phyloP scores from a whole-genome alignment of 2,113 vertebrate species.

The Callipepla californica region DNA sequence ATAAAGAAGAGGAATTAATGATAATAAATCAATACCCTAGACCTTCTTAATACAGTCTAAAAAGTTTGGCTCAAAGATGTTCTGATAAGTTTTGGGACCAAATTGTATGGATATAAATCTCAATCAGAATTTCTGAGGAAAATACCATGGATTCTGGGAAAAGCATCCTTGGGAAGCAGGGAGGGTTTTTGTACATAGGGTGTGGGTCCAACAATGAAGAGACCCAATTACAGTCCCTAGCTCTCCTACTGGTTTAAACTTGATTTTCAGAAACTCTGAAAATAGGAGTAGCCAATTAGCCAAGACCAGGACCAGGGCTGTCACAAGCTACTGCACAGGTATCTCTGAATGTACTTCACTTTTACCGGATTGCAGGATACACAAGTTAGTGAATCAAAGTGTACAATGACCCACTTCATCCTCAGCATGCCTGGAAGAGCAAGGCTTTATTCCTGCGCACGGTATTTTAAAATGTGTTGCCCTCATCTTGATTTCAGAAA shows the following conservation, averaged over 20 bases:
- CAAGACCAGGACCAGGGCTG: neutral
- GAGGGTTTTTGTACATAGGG: neutral
- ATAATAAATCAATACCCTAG: conserved; percentile 43
- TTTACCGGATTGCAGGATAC: neutral
- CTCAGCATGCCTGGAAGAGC: neutral
- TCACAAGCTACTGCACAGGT: neutral
- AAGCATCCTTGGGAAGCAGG: neutral
- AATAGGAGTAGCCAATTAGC: no score
- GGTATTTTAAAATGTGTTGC: neutral
- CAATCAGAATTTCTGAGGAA: neutral
- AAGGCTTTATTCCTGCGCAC: neutral
- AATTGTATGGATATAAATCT: neutral
- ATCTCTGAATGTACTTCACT: neutral
- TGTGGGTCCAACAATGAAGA: neutral
- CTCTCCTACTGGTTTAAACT: neutral
- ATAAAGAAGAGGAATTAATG: conserved; percentile 34
- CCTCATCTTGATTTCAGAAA: conserved; percentile 23
- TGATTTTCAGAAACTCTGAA: neutral
- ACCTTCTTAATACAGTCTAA: neutral
- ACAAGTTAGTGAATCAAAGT: neutral
- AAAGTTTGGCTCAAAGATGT: neutral
- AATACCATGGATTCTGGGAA: neutral
- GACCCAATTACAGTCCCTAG: neutral
- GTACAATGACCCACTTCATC: neutral
- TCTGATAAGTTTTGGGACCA: neutral